phyloP scores from a whole-genome alignment of 2,797 vertebrate species.

The Jordanella pulchra region DNA sequence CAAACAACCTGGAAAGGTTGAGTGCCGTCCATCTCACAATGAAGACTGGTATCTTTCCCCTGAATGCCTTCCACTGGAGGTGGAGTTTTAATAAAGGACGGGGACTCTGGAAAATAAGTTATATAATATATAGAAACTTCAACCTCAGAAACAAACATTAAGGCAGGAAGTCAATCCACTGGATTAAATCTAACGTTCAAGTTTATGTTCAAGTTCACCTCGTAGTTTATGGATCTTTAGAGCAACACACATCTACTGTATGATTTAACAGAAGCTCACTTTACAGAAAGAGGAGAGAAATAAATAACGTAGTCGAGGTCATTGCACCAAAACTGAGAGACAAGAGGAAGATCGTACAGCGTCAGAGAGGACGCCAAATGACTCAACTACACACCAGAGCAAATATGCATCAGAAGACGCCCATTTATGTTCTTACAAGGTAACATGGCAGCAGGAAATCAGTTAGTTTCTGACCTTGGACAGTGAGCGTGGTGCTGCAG shows the following conservation, averaged over 20 bases:
- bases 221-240: constrained; percentile 19
- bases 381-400: constrained; percentile 4
- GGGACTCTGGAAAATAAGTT: constrained; percentile 84
- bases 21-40: constrained; percentile 91
- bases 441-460: background rate
- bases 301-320: background rate
- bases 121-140: constrained; percentile 69
- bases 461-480: constrained; percentile 89
- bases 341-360: too few relatives aligned
- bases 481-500: constrained; percentile 89
- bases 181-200: background rate
- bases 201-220: constrained; percentile 43
- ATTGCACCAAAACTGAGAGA: constrained; percentile 3
- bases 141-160: constrained; percentile 10
- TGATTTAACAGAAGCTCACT: background rate
- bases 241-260: constrained; percentile 9
- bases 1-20: constrained; percentile 90
- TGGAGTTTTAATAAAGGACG: constrained; percentile 88
- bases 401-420: constrained; percentile 1
- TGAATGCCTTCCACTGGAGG: constrained; percentile 84
- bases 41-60: constrained; percentile 89
- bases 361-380: background rate
- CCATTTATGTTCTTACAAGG: constrained; percentile 28
- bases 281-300: background rate
- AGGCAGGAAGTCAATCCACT: background rate